phyloP scores from a whole-genome alignment of 2,888 invertebrate species.

The Zelleria hepariella region DNA sequence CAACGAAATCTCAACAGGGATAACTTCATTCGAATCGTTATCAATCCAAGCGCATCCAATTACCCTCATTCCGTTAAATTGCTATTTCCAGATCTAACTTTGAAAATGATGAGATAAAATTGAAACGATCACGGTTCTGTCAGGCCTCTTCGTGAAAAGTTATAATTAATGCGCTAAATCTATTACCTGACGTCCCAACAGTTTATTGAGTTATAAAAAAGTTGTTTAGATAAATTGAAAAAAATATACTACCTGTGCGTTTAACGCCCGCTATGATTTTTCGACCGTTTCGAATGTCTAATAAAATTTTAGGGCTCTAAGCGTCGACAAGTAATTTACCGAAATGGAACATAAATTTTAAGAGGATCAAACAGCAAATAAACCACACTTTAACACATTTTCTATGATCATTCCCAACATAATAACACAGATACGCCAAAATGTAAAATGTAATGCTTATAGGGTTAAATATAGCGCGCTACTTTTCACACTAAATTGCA shows the following conservation, averaged over 20 bases:
- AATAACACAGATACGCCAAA: too few species aligned
- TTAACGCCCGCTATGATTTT: slow-evolving; percentile 62
- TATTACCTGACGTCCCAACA: slow-evolving; percentile 42
- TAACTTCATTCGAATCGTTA: neutral
- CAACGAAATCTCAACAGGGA: neutral
- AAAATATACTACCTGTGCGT: slow-evolving; percentile 60
- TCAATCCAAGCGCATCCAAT: slow-evolving; percentile 1
- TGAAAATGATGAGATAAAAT: slow-evolving; percentile 17
- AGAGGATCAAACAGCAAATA: slow-evolving; percentile 9
- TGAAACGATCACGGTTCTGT: slow-evolving; percentile 23
- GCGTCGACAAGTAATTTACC: slow-evolving; percentile 34
- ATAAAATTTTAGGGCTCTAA: slow-evolving; percentile 57
- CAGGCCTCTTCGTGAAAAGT: slow-evolving; percentile 30
- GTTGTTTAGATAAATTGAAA: slow-evolving; percentile 66
- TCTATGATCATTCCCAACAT: too few species aligned
- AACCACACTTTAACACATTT: neutral
- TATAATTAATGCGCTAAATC: slow-evolving; percentile 56
- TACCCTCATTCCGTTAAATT: slow-evolving; percentile 3
- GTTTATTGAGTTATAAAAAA: slow-evolving; percentile 63
- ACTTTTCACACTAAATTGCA: too few species aligned
- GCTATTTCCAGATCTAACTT: slow-evolving; percentile 9
- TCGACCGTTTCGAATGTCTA: slow-evolving; percentile 52
- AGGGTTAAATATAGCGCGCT: too few species aligned
- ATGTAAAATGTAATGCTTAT: too few species aligned
- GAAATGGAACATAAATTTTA: slow-evolving; percentile 38